Evolutionary conservation across 2,888 invertebrate species (phyloP), one percentile per base, ranked within the genome.

Genomic region (Microplitis manilae): DNA sequence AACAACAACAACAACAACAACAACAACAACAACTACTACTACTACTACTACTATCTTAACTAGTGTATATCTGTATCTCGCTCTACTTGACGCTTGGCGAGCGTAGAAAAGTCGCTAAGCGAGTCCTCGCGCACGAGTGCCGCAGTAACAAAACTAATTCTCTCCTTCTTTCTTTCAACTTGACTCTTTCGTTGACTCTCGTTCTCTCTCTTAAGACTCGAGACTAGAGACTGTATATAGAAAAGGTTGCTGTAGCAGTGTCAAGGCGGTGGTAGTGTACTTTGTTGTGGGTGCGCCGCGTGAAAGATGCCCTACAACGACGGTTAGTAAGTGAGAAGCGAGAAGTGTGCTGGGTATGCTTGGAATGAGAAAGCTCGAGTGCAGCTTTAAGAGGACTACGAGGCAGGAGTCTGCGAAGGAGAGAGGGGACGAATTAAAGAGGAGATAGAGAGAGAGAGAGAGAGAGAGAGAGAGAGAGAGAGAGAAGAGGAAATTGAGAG

Each of bases 31-130:
- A n/a, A n/a, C n/a, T n/a, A n/a, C 50, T 50, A 50, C 50, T 50
- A 13, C 13, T 13, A 13, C 13, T 13, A 50, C 50, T 50, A 13
- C 9, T 50, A 13, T 50, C 50, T 50, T 50, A 50, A 13, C 50
- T 13, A 50, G 13, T 70, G 77, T 69, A 69, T 61, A 40, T 20
- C 15, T n/a, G 68, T 68, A 68, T 61, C 73, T 78, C 78, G 76
- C 61, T 76, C 62, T 61, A 50, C 72, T 79, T 79, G 78, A 40
- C 69, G 70, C 79, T 78, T 78, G 68, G 79, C 72, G 73, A 80
- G 76, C 79, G 79, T 78, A 75, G 77, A 82, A 80, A 81, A 80
- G 81, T 80, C 78, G 76, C 79, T 82, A 81, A 80, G 79, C 80
- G 78, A 80, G 76, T 75, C 69, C 74, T 76, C 76, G 70, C 68